These are phyloP conservation scores for Fregata magnificens DNA, from an alignment of 2,113 vertebrate genomes.

Conservation along the genomic window DNA sequence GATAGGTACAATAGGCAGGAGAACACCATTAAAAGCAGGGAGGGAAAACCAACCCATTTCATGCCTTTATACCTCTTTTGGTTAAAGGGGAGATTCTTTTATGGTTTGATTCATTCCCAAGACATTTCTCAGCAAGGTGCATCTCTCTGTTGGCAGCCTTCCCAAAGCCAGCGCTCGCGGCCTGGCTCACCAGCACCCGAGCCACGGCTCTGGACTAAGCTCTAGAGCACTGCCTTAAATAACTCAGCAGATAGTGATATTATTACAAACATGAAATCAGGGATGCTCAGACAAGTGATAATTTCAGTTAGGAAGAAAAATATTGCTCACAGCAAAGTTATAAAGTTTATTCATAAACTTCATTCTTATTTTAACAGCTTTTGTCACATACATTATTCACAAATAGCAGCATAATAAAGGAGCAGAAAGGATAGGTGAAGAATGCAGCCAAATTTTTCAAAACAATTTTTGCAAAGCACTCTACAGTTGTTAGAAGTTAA, in stretches of 20 bases:
- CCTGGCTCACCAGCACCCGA: accelerated
- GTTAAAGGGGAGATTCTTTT: neutral
- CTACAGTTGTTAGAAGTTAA: neutral
- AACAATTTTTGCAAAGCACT: neutral
- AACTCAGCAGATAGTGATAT: neutral
- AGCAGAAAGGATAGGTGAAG: neutral
- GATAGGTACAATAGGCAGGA: neutral
- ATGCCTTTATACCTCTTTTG: neutral
- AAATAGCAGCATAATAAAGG: neutral
- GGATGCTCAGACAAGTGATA: neutral
- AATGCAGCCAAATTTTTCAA: neutral
- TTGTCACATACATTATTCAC: neutral
- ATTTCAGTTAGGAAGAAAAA: neutral
- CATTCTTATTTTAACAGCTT: neutral
- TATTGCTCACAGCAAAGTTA: neutral
- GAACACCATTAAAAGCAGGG: neutral
- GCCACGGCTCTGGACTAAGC: neutral
- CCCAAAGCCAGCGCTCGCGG: neutral
- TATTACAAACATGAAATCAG: neutral
- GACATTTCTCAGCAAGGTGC: neutral
- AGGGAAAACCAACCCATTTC: neutral
- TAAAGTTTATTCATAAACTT: neutral
- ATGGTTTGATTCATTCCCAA: neutral
- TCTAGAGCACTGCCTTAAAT: neutral
- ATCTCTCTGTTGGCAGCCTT: neutral